phyloP scores from a whole-genome alignment of 2,113 vertebrate species.

The Sinocyclocheilus anophthalmus region DNA sequence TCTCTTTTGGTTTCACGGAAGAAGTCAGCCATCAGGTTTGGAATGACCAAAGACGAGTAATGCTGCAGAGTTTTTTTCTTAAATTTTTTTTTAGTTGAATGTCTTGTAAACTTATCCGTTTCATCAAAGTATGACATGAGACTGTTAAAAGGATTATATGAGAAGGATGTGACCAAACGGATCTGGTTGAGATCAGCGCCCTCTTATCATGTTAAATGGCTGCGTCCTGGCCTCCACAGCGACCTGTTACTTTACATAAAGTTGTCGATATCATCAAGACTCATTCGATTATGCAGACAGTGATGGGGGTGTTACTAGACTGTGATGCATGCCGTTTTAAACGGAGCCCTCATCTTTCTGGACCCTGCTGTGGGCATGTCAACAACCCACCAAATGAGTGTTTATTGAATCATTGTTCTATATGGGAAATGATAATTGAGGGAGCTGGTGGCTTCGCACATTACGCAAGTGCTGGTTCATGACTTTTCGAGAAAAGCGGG shows the following conservation, averaged over 20 bases:
- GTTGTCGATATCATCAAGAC: conserved; percentile 67
- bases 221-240: not conserved
- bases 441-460: conserved; percentile 76
- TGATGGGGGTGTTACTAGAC: not conserved
- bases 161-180: not conserved
- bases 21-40: not conserved
- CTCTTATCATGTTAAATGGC: conserved; percentile 36
- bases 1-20: not conserved
- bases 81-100: too few relatives aligned
- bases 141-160: not conserved
- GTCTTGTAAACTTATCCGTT: too few relatives aligned
- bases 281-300: conserved; percentile 73
- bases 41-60: not conserved
- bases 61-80: too few relatives aligned
- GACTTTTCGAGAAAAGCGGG: conserved; percentile 76
- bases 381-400: conserved; percentile 71
- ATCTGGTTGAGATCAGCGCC: not conserved
- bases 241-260: conserved; percentile 38
- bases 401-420: conserved; percentile 81
- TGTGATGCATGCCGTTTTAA: conserved; percentile 26
- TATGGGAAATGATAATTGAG: conserved; percentile 80
- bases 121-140: not conserved
- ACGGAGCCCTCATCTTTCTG: conserved; percentile 60
- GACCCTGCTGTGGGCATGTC: conserved; percentile 71
- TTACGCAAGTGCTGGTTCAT: conserved; percentile 81